Evolutionary conservation across 2,797 vertebrate genomes (phyloP).

Genomic region (Esox masquinongy): DNA sequence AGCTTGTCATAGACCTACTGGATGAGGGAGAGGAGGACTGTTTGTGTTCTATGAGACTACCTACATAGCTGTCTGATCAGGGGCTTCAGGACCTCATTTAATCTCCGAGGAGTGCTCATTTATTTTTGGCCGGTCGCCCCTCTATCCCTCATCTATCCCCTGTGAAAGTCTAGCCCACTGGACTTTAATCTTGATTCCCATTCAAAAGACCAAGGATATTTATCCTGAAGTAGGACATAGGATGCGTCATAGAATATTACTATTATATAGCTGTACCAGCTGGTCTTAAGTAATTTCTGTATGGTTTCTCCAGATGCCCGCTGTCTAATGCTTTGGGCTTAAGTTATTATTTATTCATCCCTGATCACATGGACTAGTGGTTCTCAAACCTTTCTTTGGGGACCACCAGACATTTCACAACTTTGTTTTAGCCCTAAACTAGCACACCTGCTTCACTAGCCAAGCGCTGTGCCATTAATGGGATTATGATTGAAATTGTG

Average conservation of each 20-base stretch:
- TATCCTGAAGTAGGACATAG: no score
- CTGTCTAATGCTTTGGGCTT: conserved; percentile 6
- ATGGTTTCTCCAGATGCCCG: not conserved
- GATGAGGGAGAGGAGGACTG: conserved; percentile 2
- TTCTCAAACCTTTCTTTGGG: no score
- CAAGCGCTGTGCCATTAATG: no score
- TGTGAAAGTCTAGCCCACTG: no score
- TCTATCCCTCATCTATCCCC: not conserved
- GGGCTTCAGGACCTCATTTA: conserved; percentile 19
- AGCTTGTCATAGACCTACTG: conserved; percentile 11
- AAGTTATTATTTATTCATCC: conserved; percentile 20
- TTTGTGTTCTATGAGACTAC: conserved; percentile 20
- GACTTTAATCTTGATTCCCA: no score
- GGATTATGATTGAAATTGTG: no score
- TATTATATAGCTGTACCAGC: not conserved
- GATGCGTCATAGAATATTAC: no score
- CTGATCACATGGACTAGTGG: conserved; percentile 24
- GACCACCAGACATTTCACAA: no score
- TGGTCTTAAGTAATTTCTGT: not conserved
- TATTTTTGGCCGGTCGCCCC: not conserved
- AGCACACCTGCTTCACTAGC: no score
- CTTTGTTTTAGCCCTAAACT: no score
- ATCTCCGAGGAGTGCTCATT: conserved; percentile 24
- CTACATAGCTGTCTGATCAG: conserved; percentile 16
- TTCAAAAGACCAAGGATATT: no score